These are phyloP conservation scores for Epinotia nisella DNA, from an alignment of 2,888 invertebrate genomes.

Conservation along the genomic window DNA sequence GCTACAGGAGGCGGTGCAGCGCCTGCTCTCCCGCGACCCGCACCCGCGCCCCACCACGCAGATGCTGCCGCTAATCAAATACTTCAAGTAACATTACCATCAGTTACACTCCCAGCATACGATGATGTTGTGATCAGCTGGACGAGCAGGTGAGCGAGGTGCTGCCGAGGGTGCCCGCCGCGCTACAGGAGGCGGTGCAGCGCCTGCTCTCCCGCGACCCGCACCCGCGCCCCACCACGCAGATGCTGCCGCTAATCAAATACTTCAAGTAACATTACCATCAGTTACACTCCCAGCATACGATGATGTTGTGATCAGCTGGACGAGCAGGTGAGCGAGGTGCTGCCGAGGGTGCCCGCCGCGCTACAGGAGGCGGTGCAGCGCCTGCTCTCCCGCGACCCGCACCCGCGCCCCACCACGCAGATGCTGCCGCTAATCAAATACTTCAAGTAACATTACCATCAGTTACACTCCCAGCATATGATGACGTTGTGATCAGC, in stretches of 20 bases:
- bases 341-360: slow-evolving; percentile 91
- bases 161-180: slow-evolving; percentile 91
- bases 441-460: slow-evolving; percentile 91
- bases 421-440: slow-evolving; percentile 95
- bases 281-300: slow-evolving; percentile 42
- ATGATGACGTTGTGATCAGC: slow-evolving; percentile 87
- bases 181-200: slow-evolving; percentile 94
- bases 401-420: slow-evolving; percentile 94
- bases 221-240: slow-evolving; percentile 94
- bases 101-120: slow-evolving; percentile 42
- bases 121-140: too few relatives aligned
- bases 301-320: slow-evolving; percentile 89
- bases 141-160: slow-evolving; percentile 92
- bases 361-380: slow-evolving; percentile 95
- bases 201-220: slow-evolving; percentile 93
- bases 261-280: slow-evolving; percentile 90
- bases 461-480: neutral
- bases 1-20: slow-evolving; percentile 94
- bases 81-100: slow-evolving; percentile 90
- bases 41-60: slow-evolving; percentile 96
- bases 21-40: slow-evolving; percentile 93
- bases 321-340: slow-evolving; percentile 91
- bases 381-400: slow-evolving; percentile 92
- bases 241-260: slow-evolving; percentile 94
- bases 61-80: slow-evolving; percentile 94